Evolutionary conservation across 2,888 invertebrate genomes (phyloP).

Genomic region (Caradrina clavipalpis): DNA sequence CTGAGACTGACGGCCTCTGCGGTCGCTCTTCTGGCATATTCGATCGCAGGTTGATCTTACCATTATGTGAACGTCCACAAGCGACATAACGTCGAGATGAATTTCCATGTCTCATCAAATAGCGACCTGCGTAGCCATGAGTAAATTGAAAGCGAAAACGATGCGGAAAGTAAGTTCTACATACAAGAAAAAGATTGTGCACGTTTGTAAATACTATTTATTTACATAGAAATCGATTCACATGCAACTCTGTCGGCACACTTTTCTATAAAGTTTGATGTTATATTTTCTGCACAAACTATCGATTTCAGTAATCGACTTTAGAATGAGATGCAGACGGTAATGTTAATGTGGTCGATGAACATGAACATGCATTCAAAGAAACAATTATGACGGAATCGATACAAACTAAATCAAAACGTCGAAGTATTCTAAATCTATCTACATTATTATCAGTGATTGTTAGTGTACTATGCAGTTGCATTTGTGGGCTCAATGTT

Average conservation of each 20-base stretch:
- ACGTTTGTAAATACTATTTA: slow-evolving; percentile 66
- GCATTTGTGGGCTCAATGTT: slow-evolving; percentile 89
- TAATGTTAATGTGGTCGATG: slow-evolving; percentile 71
- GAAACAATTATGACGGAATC: slow-evolving; percentile 68
- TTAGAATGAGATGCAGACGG: slow-evolving; percentile 73
- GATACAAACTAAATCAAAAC: slow-evolving; percentile 77
- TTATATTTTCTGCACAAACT: slow-evolving; percentile 75
- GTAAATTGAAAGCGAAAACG: slow-evolving; percentile 75
- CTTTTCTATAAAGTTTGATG: slow-evolving; percentile 63
- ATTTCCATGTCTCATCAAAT: slow-evolving; percentile 25
- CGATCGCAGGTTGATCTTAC: slow-evolving; percentile 50
- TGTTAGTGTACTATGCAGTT: slow-evolving; percentile 82
- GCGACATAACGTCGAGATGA: slow-evolving; percentile 18
- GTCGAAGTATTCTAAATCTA: slow-evolving; percentile 67
- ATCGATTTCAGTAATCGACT: slow-evolving; percentile 60
- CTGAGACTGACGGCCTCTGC: slow-evolving; percentile 14
- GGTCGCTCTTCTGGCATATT: slow-evolving; percentile 20
- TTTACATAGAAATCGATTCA: slow-evolving; percentile 67
- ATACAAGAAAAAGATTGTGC: slow-evolving; percentile 68
- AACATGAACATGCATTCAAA: slow-evolving; percentile 78
- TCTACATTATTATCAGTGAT: slow-evolving; percentile 78
- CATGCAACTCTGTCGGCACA: slow-evolving; percentile 70
- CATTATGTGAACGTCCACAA: slow-evolving; percentile 40
- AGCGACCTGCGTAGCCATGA: slow-evolving; percentile 67
- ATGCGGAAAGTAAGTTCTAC: slow-evolving; percentile 73